Conservation (phyloP, 2,113 vertebrate species). For the Aspiorhynchus laticeps region DNA sequence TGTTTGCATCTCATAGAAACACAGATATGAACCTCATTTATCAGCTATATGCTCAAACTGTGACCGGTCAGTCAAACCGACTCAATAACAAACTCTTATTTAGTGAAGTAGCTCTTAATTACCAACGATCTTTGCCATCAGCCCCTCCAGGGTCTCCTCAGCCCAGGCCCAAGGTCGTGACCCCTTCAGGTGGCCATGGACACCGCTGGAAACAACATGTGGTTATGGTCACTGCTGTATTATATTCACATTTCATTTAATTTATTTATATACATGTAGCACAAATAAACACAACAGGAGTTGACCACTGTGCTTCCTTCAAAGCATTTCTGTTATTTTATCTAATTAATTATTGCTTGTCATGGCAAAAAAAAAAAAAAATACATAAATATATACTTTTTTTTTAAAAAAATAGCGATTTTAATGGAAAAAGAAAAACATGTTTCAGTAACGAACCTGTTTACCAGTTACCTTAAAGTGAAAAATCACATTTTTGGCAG, state of each 20-base stretch:
- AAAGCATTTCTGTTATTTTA: neutral
- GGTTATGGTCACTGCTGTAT: neutral
- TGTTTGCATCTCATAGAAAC: neutral
- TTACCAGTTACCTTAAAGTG: neutral
- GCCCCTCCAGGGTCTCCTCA: constrained; percentile 82
- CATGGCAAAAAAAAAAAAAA: neutral
- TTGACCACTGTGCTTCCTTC: neutral
- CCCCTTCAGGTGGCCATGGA: constrained; percentile 84
- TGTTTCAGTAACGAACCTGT: neutral
- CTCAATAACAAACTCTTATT: neutral
- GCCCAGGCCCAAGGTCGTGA: constrained; percentile 86
- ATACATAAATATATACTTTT: neutral
- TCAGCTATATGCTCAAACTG: neutral
- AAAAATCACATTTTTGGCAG: neutral
- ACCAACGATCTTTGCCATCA: constrained; percentile 89
- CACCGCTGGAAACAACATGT: constrained; percentile 74
- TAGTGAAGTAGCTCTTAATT: constrained; percentile 57
- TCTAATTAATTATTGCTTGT: neutral
- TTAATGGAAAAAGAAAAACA: neutral
- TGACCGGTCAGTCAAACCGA: too few species aligned
- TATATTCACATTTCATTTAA: neutral
- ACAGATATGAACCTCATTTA: neutral
- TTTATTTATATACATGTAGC: too few species aligned
- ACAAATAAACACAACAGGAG: too few species aligned
- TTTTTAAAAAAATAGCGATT: too few species aligned